A percentile compares a stretch with the other conserved stretches of the same genome.
These are phyloP conservation scores for Sphaerodactylus townsendi DNA, from an alignment of 2,113 vertebrate species.

Conservation along the genomic window DNA sequence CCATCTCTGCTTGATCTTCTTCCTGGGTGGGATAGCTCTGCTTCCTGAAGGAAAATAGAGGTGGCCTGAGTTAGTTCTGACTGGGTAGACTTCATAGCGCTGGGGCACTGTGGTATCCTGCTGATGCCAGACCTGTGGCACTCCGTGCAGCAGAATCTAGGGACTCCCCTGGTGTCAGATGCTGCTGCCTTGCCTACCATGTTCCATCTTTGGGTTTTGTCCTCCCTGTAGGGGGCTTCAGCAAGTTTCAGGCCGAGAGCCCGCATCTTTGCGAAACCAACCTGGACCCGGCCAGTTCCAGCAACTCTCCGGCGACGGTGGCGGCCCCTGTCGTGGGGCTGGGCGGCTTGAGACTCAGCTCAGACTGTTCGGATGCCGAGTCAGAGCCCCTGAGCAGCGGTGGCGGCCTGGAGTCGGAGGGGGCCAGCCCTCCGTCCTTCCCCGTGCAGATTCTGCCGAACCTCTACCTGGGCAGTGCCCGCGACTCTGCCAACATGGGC, in stretches of 20 bases:
- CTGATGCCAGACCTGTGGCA: too few relatives aligned
- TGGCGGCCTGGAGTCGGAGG: slow-evolving; percentile 76
- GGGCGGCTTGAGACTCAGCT: slow-evolving; percentile 81
- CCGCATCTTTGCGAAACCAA: slow-evolving; percentile 88
- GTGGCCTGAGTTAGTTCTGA: too few relatives aligned
- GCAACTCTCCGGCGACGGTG: slow-evolving; percentile 68
- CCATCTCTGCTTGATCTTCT: too few relatives aligned
- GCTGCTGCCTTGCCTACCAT: neutral
- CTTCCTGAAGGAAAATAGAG: too few relatives aligned
- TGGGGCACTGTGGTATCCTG: too few relatives aligned
- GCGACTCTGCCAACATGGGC: slow-evolving; percentile 85
- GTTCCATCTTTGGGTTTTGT: neutral
- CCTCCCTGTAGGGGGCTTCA: slow-evolving; percentile 82
- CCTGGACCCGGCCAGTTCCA: slow-evolving; percentile 73
- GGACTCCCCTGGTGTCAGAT: neutral
- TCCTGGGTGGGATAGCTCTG: too few relatives aligned
- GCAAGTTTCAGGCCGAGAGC: slow-evolving; percentile 84
- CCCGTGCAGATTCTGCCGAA: slow-evolving; percentile 90
- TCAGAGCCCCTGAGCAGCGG: slow-evolving; percentile 78
- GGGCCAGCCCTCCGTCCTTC: slow-evolving; percentile 79
- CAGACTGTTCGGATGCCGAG: slow-evolving; percentile 83
- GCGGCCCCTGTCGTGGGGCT: slow-evolving; percentile 82
- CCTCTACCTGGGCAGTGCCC: slow-evolving; percentile 89
- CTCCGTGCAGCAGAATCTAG: too few relatives aligned
- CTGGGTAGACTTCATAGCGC: too few relatives aligned